Percentiles rank a stretch among this genome's conserved stretches.
Evolutionary conservation across 1,140 invertebrate genomes (phyloP).

Genomic region (Scaptomyza pallida): DNA sequence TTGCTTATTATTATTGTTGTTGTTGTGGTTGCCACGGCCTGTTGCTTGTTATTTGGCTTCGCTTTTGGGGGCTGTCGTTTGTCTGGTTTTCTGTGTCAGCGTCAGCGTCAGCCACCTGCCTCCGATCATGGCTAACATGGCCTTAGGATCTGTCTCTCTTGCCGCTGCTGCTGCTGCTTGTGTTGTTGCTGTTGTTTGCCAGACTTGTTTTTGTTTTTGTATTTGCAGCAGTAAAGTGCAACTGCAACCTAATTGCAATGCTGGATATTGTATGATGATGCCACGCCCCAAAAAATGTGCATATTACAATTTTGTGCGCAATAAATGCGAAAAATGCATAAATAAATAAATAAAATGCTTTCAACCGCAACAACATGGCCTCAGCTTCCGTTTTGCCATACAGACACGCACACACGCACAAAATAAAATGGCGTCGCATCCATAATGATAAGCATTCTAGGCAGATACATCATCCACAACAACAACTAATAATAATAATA

Average conservation of each 20-base stretch:
- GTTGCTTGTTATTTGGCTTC: conserved; percentile 62
- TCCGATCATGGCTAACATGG: conserved; percentile 53
- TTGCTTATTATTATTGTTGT: conserved; percentile 28
- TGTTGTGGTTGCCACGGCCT: conserved; percentile 28
- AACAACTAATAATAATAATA: background rate
- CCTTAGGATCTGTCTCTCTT: conserved; percentile 75
- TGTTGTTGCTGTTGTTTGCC: conserved; percentile 19
- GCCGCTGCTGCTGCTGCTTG: background rate
- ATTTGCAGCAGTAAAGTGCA: background rate
- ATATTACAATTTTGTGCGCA: conserved; percentile 38
- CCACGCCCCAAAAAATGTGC: conserved; percentile 33
- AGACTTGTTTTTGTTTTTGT: conserved; percentile 32
- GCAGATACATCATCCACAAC: background rate
- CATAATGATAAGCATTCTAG: conserved; percentile 15
- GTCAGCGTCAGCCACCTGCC: conserved; percentile 61
- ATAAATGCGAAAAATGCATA: conserved; percentile 62
- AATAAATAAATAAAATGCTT: conserved; percentile 61
- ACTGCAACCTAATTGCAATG: conserved; percentile 30
- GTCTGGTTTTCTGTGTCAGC: conserved; percentile 77
- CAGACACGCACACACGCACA: too few relatives aligned
- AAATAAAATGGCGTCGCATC: conserved; percentile 37
- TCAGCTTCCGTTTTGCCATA: conserved; percentile 57
- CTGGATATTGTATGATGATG: conserved; percentile 6
- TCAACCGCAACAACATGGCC: conserved; percentile 41
- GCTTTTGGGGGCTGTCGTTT: conserved; percentile 28